phyloP scores from a whole-genome alignment of 2,888 invertebrate species.

The Synergus japonicus region DNA sequence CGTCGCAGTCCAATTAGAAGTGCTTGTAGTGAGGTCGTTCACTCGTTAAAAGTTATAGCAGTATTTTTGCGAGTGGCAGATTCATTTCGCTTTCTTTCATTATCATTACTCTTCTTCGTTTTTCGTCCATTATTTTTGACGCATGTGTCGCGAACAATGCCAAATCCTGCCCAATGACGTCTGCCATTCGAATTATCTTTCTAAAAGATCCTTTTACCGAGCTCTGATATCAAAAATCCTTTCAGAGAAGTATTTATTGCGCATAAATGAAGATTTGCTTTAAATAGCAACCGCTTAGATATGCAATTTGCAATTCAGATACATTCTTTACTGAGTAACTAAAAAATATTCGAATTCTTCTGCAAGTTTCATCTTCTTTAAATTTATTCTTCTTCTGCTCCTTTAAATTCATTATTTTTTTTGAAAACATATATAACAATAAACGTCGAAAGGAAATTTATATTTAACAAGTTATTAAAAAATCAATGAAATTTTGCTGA shows the following conservation, averaged over 20 bases:
- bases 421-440: no score
- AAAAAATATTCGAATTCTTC: no score
- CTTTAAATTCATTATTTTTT: no score
- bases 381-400: no score
- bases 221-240: slow-evolving; percentile 15
- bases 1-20: slow-evolving; percentile 54
- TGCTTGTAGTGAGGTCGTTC: slow-evolving; percentile 48
- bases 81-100: slow-evolving; percentile 33
- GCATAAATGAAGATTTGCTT: slow-evolving; percentile 23
- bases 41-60: slow-evolving; percentile 51
- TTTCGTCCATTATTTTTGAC: slow-evolving; percentile 29
- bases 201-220: slow-evolving; percentile 38
- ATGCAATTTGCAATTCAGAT: not conserved
- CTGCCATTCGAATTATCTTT: slow-evolving; percentile 23
- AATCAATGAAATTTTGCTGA: no score
- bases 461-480: no score
- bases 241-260: slow-evolving; percentile 20
- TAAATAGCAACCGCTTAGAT: not conserved
- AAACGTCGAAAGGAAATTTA: no score
- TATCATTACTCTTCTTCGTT: slow-evolving; percentile 21
- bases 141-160: slow-evolving; percentile 33
- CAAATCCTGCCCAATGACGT: not conserved
- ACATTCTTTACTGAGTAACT: not conserved
- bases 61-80: slow-evolving; percentile 47
- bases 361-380: no score